A percentile compares a stretch with the other conserved stretches of the same genome.
These are phyloP conservation scores for Cephus sareptanus DNA, from an alignment of 2,888 invertebrate species.

Conservation along the genomic window DNA sequence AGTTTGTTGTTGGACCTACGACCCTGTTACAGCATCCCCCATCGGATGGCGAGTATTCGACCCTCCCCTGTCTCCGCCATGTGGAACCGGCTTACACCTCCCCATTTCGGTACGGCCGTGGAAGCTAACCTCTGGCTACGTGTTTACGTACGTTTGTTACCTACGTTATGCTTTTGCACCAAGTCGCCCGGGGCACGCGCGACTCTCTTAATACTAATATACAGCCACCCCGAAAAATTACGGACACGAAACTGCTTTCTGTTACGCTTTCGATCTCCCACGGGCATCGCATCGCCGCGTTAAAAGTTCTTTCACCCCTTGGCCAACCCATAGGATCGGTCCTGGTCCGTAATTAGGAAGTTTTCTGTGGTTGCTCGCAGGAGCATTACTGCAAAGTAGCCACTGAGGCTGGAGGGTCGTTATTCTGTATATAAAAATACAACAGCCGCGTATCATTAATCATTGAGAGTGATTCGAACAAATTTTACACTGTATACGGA, in stretches of 20 bases:
- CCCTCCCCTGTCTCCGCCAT: not conserved
- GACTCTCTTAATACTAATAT: slow-evolving; percentile 7
- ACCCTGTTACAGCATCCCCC: not conserved
- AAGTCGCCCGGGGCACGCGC: slow-evolving; percentile 1
- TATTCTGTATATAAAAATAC: not conserved
- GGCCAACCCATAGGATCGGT: not conserved
- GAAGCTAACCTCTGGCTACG: not conserved
- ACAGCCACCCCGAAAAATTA: slow-evolving; percentile 15
- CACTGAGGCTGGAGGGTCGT: not conserved
- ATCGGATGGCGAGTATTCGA: not conserved
- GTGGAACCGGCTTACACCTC: not conserved
- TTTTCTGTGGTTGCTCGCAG: not conserved
- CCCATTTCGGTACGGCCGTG: not conserved
- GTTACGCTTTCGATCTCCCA: slow-evolving; percentile 7
- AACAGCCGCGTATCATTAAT: not conserved
- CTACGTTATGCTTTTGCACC: slow-evolving; percentile 1
- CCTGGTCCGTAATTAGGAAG: not conserved
- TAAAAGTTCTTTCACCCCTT: slow-evolving; percentile 1
- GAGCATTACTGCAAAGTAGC: not conserved
- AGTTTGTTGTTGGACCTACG: slow-evolving; percentile 45
- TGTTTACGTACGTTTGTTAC: slow-evolving; percentile 1
- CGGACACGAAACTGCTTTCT: slow-evolving; percentile 16
- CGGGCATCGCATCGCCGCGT: not conserved
- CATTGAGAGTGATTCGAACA: not conserved
- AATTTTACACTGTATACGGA: not conserved